Evolutionary conservation across 2,797 vertebrate species (phyloP), one percentile per base, ranked within the genome.

Genomic region (Pseudochirops corinnae): DNA sequence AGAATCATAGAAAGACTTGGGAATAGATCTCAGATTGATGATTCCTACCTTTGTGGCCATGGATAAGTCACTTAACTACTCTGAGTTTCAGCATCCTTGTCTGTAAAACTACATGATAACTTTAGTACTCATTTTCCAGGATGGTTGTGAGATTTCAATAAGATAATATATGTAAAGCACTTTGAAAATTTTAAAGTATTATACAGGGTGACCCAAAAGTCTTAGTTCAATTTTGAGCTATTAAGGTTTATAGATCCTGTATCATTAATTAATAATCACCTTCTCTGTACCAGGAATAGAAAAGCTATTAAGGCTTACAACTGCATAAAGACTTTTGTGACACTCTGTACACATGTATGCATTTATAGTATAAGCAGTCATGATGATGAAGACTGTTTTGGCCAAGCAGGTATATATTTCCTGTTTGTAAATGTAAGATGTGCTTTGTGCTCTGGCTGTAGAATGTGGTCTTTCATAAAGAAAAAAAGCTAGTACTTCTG

Each of bases 401-500:
- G 10, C 74, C 39, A 87, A 87, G 74, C 39, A 87, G 74, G 24
- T 87, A 46, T 87, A 4, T 87, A 12, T 92, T 11, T 57, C 92
- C 92, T 57, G 28, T 94, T 94, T 67, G 21, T 95, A 93, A 96
- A 91, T 93, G 39, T 87, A 87, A 46, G 3, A 46, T 50, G 18
- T 33, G 90, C 94, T 96, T 93, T 92, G 46, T 92, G 55, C n/a
- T 93, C 56, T 97, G 97, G 93, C 67, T 26, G 82, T 95, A 95
- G 91, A 95, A 95, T 91, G 52, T 96, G 96, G 95, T 96, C 46
- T 95, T 94, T 95, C 92, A 4, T 82, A 94, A 92, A 91, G 90
- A 91, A 96, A 97, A 82, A 94, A 93, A 56, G 39, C 62, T 31
- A 5, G 13, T 53, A 55, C 94, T 90, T 96, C 11, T 56, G 95